phyloP scores from a whole-genome alignment of 2,797 vertebrate species.

The Artibeus jamaicensis region DNA sequence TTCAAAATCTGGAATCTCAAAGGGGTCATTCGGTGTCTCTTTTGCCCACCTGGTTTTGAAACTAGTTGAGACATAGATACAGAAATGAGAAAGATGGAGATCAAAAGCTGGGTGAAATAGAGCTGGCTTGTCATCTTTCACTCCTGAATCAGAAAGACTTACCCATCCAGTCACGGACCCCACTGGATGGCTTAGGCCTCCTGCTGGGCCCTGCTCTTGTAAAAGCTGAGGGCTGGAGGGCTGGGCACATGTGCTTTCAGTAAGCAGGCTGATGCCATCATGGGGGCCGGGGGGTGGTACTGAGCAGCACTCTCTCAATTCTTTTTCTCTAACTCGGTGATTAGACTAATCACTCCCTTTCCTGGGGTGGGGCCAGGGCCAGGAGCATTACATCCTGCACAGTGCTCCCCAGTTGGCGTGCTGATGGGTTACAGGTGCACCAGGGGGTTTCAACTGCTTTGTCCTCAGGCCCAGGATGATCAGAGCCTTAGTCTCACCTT shows the following conservation, averaged over 20 bases:
- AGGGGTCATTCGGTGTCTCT: neutral
- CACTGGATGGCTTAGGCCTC: neutral
- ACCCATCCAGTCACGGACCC: neutral
- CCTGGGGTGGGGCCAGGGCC: neutral
- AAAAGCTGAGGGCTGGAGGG: neutral
- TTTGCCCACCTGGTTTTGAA: neutral
- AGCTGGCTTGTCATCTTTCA: neutral
- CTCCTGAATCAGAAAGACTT: neutral
- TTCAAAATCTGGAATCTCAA: neutral
- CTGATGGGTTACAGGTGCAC: neutral
- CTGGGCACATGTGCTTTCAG: neutral
- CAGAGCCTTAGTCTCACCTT: neutral
- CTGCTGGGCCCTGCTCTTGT: neutral
- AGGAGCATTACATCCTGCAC: neutral
- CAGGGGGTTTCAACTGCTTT: rapidly evolving
- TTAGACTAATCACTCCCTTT: neutral
- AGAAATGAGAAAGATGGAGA: neutral
- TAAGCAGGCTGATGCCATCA: neutral
- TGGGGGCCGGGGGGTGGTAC: neutral
- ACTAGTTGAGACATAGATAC: neutral
- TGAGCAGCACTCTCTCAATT: neutral
- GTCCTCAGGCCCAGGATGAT: neutral
- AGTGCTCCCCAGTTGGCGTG: neutral
- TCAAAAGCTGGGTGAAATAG: neutral
- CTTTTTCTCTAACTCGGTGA: neutral